Percentiles rank a stretch among this genome's conserved stretches.
Evolutionary conservation across 2,113 vertebrate genomes (phyloP).

Genomic region (Lepus americanus): DNA sequence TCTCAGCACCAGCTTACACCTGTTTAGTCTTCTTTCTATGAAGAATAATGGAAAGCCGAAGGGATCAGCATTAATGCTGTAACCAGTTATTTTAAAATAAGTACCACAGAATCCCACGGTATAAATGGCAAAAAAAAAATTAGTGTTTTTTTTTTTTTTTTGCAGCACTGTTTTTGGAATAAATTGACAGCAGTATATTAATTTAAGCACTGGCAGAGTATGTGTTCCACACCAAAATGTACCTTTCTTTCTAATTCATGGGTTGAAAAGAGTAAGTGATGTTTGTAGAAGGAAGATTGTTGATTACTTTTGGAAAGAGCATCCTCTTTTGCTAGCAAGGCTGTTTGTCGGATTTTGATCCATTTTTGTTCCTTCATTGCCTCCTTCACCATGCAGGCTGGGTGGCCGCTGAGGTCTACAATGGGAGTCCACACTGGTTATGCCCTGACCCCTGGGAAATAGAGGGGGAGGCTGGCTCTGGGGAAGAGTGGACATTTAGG

Average conservation of each 20-base stretch:
- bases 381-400: background rate
- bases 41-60: constrained; percentile 17
- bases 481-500: background rate
- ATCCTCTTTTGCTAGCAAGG: constrained; percentile 22
- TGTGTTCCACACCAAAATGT: background rate
- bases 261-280: background rate
- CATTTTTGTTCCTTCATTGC: background rate
- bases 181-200: constrained; percentile 36
- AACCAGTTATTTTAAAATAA: constrained; percentile 41
- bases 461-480: background rate
- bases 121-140: background rate
- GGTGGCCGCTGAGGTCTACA: background rate
- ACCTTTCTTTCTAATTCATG: constrained; percentile 67
- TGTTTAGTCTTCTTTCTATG: constrained; percentile 13
- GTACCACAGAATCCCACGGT: background rate
- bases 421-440: background rate
- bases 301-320: constrained; percentile 54
- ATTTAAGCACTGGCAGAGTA: constrained; percentile 40
- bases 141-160: constrained; percentile 1
- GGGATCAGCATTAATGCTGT: background rate
- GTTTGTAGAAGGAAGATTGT: constrained; percentile 56
- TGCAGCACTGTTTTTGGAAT: constrained; percentile 9
- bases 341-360: background rate
- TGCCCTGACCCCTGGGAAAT: background rate
- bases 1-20: background rate